These are phyloP conservation scores for Hermaeophaga mercurialis DNA, from an alignment of 2,888 invertebrate species.

Conservation along the genomic window DNA sequence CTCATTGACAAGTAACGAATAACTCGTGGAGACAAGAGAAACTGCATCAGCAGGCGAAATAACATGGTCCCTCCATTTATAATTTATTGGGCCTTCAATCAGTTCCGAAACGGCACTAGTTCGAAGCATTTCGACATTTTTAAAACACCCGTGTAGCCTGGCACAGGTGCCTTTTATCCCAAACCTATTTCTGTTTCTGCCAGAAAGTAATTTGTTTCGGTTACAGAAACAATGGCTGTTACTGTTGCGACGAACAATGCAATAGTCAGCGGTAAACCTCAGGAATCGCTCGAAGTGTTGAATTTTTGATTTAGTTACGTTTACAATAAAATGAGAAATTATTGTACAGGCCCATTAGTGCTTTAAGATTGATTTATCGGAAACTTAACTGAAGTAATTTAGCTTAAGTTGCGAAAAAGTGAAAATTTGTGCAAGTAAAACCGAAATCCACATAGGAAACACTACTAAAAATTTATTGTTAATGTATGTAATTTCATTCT, in stretches of 20 bases:
- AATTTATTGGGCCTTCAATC: conserved; percentile 18
- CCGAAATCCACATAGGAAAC: too few species aligned
- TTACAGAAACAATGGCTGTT: background rate
- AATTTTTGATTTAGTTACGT: too few species aligned
- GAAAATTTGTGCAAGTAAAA: too few species aligned
- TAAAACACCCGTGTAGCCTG: conserved; percentile 8
- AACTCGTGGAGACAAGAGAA: conserved; percentile 8
- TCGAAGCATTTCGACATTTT: conserved; percentile 17
- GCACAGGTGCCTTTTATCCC: conserved; percentile 21
- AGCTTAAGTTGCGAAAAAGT: too few species aligned
- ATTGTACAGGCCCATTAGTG: too few species aligned
- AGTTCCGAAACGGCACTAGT: conserved; percentile 4
- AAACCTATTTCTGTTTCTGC: conserved; percentile 11
- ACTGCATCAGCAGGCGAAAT: background rate
- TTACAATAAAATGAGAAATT: too few species aligned
- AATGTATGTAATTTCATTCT: too few species aligned
- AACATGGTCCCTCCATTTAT: conserved; percentile 15
- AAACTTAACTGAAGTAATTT: too few species aligned
- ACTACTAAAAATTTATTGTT: too few species aligned
- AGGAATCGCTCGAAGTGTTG: too few species aligned
- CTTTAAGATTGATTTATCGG: too few species aligned
- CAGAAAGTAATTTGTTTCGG: background rate
- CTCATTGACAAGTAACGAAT: conserved; percentile 25
- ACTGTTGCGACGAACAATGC: background rate
- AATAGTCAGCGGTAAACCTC: too few species aligned